Percentiles rank a stretch among this genome's conserved stretches.
These are phyloP conservation scores for Chouioia cunea DNA, from an alignment of 2,888 invertebrate genomes.

Conservation along the genomic window DNA sequence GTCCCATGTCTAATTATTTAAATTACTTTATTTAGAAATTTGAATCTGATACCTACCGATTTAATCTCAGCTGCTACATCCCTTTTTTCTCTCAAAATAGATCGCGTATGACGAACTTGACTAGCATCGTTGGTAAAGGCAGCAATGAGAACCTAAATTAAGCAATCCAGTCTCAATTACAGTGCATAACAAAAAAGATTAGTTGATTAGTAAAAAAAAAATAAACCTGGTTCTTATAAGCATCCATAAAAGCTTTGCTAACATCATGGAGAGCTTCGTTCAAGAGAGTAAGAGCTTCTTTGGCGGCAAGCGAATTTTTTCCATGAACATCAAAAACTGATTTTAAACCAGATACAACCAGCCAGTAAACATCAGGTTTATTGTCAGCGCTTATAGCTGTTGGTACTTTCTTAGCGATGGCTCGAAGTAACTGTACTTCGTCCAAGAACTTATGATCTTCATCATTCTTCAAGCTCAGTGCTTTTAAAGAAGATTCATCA, in stretches of 20 bases:
- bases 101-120: conserved; percentile 66
- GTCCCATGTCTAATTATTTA: too few species aligned
- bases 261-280: conserved; percentile 68
- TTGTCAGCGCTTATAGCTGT: conserved; percentile 72
- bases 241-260: conserved; percentile 62
- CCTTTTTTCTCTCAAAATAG: conserved; percentile 52
- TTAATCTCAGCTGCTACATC: conserved; percentile 32
- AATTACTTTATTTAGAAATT: too few species aligned
- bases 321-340: conserved; percentile 77
- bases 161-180: too few species aligned
- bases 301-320: conserved; percentile 74
- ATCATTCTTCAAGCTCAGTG: conserved; percentile 63
- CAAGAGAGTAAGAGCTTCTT: conserved; percentile 76
- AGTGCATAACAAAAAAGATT: conserved; percentile 31
- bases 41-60: conserved; percentile 49
- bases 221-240: conserved; percentile 65
- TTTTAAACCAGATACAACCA: conserved; percentile 75
- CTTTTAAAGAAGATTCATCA: conserved; percentile 58
- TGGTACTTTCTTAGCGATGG: conserved; percentile 72
- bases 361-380: conserved; percentile 76
- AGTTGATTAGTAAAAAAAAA: conserved; percentile 3
- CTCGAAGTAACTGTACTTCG: conserved; percentile 74
- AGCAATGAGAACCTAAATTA: conserved; percentile 72
- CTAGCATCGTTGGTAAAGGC: conserved; percentile 77
- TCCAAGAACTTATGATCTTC: conserved; percentile 76